Conservation (phyloP, 2,888 invertebrate genomes). For the Poecilus cupreus region DNA sequence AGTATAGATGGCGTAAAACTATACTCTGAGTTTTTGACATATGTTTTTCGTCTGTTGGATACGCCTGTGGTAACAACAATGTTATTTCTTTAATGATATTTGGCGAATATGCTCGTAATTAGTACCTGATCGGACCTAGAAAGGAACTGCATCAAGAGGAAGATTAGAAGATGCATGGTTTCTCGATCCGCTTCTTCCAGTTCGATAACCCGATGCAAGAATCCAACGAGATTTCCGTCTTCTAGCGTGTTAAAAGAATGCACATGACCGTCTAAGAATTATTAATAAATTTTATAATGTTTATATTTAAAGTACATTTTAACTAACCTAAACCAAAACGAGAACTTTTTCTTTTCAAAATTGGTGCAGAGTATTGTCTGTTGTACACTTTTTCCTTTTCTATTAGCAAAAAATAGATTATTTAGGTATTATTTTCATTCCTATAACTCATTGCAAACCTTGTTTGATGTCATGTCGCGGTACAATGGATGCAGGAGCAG, state of each 20-base stretch:
- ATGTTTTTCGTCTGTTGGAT: constrained; percentile 90
- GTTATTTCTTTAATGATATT: neutral
- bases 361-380: constrained; percentile 96
- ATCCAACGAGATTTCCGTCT: constrained; percentile 84
- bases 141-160: constrained; percentile 97
- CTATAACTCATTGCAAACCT: constrained; percentile 69
- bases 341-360: constrained; percentile 93
- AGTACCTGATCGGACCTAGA: constrained; percentile 83
- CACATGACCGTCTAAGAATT: constrained; percentile 82
- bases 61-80: constrained; percentile 75
- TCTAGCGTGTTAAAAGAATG: constrained; percentile 89
- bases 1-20: constrained; percentile 92
- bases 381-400: constrained; percentile 91
- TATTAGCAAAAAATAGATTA: constrained; percentile 69
- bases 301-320: constrained; percentile 57
- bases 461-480: constrained; percentile 84
- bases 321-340: constrained; percentile 93
- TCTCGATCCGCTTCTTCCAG: constrained; percentile 96
- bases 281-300: neutral
- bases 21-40: constrained; percentile 87
- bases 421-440: constrained; percentile 26
- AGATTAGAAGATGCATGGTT: constrained; percentile 94
- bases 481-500: constrained; percentile 91
- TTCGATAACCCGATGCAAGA: constrained; percentile 92
- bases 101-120: constrained; percentile 26